A percentile compares a stretch with the other conserved stretches of the same genome.
Conservation (phyloP, 2,888 invertebrate species). For the Drosophila subsilvestris region DNA sequence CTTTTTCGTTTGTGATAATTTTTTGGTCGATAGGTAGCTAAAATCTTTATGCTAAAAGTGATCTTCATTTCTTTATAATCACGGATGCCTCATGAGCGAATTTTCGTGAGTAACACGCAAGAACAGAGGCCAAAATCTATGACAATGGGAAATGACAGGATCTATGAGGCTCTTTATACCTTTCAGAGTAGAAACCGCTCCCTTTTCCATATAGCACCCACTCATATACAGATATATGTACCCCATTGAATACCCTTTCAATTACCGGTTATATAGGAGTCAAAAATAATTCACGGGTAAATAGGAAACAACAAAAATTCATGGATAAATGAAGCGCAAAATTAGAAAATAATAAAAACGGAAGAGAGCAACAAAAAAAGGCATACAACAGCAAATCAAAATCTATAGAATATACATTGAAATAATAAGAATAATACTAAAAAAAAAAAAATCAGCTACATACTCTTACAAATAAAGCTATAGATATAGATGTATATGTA, state of each 20-base stretch:
- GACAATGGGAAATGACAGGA: too few relatives aligned
- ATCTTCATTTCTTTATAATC: too few relatives aligned
- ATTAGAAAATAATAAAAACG: conserved; percentile 64
- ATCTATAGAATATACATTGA: conserved; percentile 34
- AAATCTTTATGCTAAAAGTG: too few relatives aligned
- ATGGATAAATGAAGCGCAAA: conserved; percentile 62
- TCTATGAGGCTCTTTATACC: too few relatives aligned
- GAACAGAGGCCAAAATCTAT: too few relatives aligned
- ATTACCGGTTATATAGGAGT: conserved; percentile 8
- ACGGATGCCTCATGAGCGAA: too few relatives aligned
- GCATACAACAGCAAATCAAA: conserved; percentile 27
- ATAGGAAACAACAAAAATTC: conserved; percentile 34
- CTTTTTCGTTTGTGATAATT: too few relatives aligned
- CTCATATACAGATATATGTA: background rate
- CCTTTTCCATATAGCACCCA: too few relatives aligned
- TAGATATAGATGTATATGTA: background rate
- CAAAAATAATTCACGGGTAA: conserved; percentile 25
- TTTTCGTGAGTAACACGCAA: too few relatives aligned
- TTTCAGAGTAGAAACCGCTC: too few relatives aligned
- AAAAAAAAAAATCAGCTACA: conserved; percentile 12
- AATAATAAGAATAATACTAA: conserved; percentile 12
- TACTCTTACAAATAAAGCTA: background rate
- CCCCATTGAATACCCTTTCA: background rate
- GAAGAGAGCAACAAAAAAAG: background rate
- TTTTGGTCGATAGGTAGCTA: too few relatives aligned